These are phyloP conservation scores for Ormyrus thymus DNA, from an alignment of 2,888 invertebrate genomes.

Conservation along the genomic window DNA sequence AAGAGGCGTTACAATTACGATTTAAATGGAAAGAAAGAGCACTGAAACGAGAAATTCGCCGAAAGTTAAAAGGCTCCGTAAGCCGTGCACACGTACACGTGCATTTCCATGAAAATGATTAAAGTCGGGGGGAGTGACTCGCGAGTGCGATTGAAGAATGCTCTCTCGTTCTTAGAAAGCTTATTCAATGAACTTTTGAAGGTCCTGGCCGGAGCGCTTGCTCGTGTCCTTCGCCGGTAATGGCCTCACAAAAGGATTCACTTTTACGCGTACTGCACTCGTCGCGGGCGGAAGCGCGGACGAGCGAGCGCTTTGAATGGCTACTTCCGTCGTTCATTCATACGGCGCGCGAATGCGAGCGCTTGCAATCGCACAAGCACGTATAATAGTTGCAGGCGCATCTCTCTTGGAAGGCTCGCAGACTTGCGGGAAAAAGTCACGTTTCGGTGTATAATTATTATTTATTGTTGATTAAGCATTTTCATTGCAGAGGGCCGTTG, in stretches of 20 bases:
- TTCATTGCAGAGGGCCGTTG: too few species aligned
- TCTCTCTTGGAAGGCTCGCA: slow-evolving; percentile 8
- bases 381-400: too few species aligned
- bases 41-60: background rate
- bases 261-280: slow-evolving; percentile 34
- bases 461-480: too few species aligned
- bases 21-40: too few species aligned
- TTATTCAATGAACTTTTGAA: slow-evolving; percentile 51
- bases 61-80: slow-evolving; percentile 4
- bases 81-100: background rate
- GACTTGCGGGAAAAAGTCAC: slow-evolving; percentile 8
- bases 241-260: slow-evolving; percentile 48
- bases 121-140: slow-evolving; percentile 21
- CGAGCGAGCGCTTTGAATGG: slow-evolving; percentile 59
- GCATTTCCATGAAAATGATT: slow-evolving; percentile 26
- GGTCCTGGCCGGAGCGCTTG: background rate
- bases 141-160: slow-evolving; percentile 36
- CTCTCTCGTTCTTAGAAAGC: slow-evolving; percentile 47
- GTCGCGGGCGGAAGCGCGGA: slow-evolving; percentile 58
- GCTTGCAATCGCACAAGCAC: too few species aligned
- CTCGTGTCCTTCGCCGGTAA: slow-evolving; percentile 27
- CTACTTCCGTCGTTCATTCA: slow-evolving; percentile 59
- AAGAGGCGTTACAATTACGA: too few species aligned
- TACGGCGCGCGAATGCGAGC: slow-evolving; percentile 5
- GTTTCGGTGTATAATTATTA: too few species aligned